phyloP scores from a whole-genome alignment of 2,113 vertebrate genomes.

The mouse (Mus musculus) region DNA sequence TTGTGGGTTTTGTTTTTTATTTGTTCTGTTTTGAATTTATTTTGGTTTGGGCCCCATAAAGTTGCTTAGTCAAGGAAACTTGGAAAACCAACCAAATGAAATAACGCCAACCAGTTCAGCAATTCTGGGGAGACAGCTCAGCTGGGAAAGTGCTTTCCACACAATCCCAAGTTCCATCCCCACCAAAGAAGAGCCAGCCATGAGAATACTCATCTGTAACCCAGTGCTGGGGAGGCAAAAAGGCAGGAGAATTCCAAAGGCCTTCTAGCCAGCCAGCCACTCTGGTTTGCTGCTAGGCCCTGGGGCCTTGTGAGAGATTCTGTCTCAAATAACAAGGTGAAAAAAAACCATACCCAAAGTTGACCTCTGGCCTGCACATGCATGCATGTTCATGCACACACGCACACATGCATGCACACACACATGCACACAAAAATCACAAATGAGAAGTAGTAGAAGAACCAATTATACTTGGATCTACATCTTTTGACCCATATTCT shows the following conservation, averaged over 20 bases:
- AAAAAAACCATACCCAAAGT: not conserved
- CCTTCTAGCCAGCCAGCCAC: not conserved
- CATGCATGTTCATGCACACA: not conserved
- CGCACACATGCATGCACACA: not conserved
- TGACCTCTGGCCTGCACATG: not conserved
- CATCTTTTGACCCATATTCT: slow-evolving; percentile 38
- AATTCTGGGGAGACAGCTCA: not conserved
- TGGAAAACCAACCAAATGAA: slow-evolving; percentile 63
- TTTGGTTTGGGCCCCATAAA: slow-evolving; percentile 59
- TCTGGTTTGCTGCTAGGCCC: not conserved
- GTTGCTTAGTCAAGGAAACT: slow-evolving; percentile 64
- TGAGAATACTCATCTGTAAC: not conserved
- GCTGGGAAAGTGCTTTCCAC: not conserved
- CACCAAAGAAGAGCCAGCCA: not conserved
- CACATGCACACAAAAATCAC: not conserved
- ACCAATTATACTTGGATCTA: not conserved
- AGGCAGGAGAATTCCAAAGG: not conserved
- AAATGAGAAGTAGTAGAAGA: not conserved
- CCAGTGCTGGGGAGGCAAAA: not conserved
- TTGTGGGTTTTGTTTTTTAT: not conserved
- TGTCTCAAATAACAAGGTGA: not conserved
- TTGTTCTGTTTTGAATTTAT: slow-evolving; percentile 37
- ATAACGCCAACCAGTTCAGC: slow-evolving; percentile 22
- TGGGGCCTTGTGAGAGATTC: not conserved
- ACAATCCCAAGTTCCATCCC: not conserved